Evolutionary conservation across 2,113 vertebrate species (phyloP).

Genomic region (Amphiprion percula): DNA sequence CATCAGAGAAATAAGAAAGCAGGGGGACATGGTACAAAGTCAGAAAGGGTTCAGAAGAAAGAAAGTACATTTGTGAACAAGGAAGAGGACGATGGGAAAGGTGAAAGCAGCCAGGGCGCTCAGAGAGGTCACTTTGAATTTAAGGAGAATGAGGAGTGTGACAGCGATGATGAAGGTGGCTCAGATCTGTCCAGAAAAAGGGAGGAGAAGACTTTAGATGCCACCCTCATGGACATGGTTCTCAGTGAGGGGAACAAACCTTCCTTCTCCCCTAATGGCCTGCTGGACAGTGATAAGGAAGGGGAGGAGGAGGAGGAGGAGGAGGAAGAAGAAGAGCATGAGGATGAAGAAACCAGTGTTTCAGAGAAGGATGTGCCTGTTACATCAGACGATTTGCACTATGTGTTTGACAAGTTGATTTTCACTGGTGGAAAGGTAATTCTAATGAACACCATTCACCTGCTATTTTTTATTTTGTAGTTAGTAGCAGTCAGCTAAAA

Average conservation of each 20-base stretch:
- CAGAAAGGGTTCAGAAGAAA: slow-evolving; percentile 1
- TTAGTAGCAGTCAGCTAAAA: too few relatives aligned
- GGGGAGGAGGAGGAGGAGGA: slow-evolving; percentile 44
- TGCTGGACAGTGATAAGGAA: slow-evolving; percentile 79
- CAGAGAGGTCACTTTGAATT: slow-evolving; percentile 11
- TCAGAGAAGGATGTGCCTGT: slow-evolving; percentile 76
- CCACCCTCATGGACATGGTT: slow-evolving; percentile 57
- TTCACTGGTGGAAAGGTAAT: slow-evolving; percentile 97
- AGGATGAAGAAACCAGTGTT: slow-evolving; percentile 54
- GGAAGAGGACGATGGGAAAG: slow-evolving; percentile 15
- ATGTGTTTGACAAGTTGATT: slow-evolving; percentile 96
- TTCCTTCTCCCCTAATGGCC: slow-evolving; percentile 78
- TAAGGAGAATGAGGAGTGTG: slow-evolving; percentile 52
- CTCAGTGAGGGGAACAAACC: slow-evolving; percentile 52
- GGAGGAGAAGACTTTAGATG: slow-evolving; percentile 46
- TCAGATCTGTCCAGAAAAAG: slow-evolving; percentile 48
- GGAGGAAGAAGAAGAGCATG: slow-evolving; percentile 5
- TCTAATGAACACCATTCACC: too few relatives aligned
- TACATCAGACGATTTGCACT: slow-evolving; percentile 89
- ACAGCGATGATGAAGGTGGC: slow-evolving; percentile 63
- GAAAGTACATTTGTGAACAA: not conserved
- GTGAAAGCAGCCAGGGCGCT: slow-evolving; percentile 8
- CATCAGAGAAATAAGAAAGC: slow-evolving; percentile 36
- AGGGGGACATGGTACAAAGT: slow-evolving; percentile 15
- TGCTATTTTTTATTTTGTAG: too few relatives aligned